Base-by-base conservation (phyloP, 2,888 invertebrate species). In the Agapetus fuscipes region DNA sequence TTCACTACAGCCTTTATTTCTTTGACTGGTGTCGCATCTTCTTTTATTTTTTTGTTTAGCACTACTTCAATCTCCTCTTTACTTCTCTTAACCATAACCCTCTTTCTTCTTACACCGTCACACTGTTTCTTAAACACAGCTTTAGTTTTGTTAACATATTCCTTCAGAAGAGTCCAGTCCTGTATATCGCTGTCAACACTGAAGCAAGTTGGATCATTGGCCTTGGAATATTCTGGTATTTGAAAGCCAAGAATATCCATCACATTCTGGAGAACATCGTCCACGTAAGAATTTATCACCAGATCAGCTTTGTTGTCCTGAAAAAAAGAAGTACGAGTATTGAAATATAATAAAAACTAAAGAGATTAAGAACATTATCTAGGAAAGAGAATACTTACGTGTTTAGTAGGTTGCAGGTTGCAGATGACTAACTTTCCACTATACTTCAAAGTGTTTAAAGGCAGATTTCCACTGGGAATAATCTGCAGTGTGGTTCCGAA, bases 401-500 rank as follows among this genome's bases (percentile, higher is more conserved):
- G 90, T 72, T 96, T 95, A 3, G 97, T 98, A n/a, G 88, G 83
- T 60, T 99, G 98, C 37, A 98, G 68, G 66, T 98, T 99, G 48
- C 96, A 86, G 52, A 97, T 89, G 12, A 88, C 89, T 36, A 98
- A 64, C 59, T 84, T 83, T 3, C 95, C 95, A 15, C 82, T 83
- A 58, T 83, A 83, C 57, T 86, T 87, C 51, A 85, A 81, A 45
- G 83, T 84, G 55, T 79, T 79, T 24, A 94, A 61, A 3, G 97
- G 97, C 50, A 97, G 67, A 61, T 88, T 90, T 10, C 95, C 97
- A 64, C 95, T 94, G 27, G 98, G 98, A 49, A 93, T 75, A 51
- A 98, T 98, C 75, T 98, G 97, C 35, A 98, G 67, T 3, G 96
- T 95, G n/a, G 96, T 95, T 20, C 98, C 98, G 47, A 98, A 68